Percentiles rank a stretch among this genome's conserved stretches.
phyloP scores from a whole-genome alignment of 2,113 vertebrate genomes.

The Hyla sarda region DNA sequence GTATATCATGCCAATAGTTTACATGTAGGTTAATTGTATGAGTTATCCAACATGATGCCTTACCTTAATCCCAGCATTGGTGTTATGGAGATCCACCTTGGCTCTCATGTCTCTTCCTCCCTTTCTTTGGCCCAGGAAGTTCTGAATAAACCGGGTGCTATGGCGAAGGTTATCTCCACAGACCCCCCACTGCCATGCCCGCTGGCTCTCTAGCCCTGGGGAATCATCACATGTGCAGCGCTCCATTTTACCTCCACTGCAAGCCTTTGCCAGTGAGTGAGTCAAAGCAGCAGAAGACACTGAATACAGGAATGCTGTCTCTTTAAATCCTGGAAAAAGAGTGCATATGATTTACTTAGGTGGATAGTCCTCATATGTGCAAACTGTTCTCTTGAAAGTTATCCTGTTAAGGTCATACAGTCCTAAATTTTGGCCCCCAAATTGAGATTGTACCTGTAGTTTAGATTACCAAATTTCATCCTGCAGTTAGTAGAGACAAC shows the following conservation, averaged over 20 bases:
- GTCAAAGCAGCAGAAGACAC: slow-evolving; percentile 91
- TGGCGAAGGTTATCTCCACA: slow-evolving; percentile 98
- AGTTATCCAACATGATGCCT: slow-evolving; percentile 60
- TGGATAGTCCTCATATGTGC: not conserved
- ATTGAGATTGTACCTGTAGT: not conserved
- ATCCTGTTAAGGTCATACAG: no score
- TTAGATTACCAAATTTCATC: not conserved
- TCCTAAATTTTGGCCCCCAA: not conserved
- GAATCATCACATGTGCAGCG: slow-evolving; percentile 97
- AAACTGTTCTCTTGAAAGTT: not conserved
- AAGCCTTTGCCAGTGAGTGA: slow-evolving; percentile 91
- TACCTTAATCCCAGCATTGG: slow-evolving; percentile 93
- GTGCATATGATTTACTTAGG: not conserved
- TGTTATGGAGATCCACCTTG: slow-evolving; percentile 91
- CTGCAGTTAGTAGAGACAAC: no score
- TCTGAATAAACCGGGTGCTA: slow-evolving; percentile 95
- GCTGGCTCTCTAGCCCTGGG: slow-evolving; percentile 90
- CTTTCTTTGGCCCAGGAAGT: slow-evolving; percentile 91
- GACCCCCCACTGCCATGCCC: slow-evolving; percentile 98
- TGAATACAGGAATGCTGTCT: slow-evolving; percentile 92
- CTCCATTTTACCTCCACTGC: slow-evolving; percentile 96
- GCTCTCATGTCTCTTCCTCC: slow-evolving; percentile 94
- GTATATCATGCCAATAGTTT: not conserved
- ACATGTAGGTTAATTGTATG: slow-evolving; percentile 7
- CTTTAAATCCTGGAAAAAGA: slow-evolving; percentile 86